Conservation (phyloP, 2,113 vertebrate species). For the Rhadina sibilatrix region DNA sequence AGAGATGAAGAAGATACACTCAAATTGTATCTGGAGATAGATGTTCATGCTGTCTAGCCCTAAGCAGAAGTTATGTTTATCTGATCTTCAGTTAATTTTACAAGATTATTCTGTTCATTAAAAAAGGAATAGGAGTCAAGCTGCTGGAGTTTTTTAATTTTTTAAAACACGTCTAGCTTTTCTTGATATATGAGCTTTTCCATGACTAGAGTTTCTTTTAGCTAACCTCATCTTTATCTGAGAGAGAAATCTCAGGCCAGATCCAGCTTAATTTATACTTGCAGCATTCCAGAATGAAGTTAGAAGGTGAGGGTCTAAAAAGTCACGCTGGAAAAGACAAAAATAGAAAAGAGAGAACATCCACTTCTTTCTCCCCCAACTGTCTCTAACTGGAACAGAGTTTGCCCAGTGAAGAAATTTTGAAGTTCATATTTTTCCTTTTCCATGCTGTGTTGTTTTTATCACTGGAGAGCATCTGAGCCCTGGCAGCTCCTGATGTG, state of each 20-base stretch:
- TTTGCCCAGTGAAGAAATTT: neutral
- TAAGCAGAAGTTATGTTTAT: slow-evolving; percentile 25
- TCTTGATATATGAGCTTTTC: slow-evolving; percentile 17
- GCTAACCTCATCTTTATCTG: neutral
- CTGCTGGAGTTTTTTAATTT: neutral
- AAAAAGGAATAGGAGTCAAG: neutral
- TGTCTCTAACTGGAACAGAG: neutral
- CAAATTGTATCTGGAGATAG: neutral
- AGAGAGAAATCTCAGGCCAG: neutral
- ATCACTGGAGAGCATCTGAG: neutral
- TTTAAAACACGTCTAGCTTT: neutral
- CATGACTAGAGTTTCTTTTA: neutral
- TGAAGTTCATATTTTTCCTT: neutral
- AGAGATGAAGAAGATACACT: neutral
- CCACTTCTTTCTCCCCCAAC: rapidly evolving
- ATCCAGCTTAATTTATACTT: slow-evolving; percentile 21
- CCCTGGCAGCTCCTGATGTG: neutral
- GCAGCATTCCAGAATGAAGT: neutral
- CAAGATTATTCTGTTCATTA: neutral
- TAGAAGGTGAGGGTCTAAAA: slow-evolving; percentile 5
- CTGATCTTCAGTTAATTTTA: slow-evolving; percentile 8
- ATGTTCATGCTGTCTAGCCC: neutral
- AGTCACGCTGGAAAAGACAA: neutral
- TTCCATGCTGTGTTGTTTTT: neutral
- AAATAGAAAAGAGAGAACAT: neutral